Evolutionary conservation across 2,113 vertebrate genomes (phyloP).

Genomic region (Saimiri boliviensis): DNA sequence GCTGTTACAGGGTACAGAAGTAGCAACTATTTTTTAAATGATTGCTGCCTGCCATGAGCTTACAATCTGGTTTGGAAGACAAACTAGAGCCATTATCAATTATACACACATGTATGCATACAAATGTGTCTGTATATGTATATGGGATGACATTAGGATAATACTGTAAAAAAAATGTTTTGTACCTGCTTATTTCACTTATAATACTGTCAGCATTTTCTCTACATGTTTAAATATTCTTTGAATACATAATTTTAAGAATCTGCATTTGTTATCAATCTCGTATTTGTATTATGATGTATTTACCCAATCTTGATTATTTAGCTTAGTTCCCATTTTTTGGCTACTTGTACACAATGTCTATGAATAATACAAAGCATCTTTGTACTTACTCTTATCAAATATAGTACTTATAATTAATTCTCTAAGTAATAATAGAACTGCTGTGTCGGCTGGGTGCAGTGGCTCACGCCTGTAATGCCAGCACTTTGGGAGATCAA

Average conservation of each 20-base stretch:
- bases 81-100: not conserved
- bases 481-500: too few relatives aligned
- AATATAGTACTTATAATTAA: not conserved
- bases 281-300: not conserved
- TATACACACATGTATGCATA: not conserved
- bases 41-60: not conserved
- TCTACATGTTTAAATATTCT: not conserved
- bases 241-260: not conserved
- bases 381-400: not conserved
- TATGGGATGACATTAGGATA: not conserved
- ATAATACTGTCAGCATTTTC: not conserved
- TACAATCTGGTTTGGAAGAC: slow-evolving; percentile 4
- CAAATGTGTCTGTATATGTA: not conserved
- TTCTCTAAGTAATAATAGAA: not conserved
- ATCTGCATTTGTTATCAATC: not conserved
- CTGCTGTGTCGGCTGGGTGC: too few relatives aligned
- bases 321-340: not conserved
- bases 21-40: slow-evolving; percentile 15
- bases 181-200: not conserved
- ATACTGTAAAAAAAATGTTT: not conserved
- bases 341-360: not conserved
- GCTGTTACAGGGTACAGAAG: not conserved
- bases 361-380: not conserved
- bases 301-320: not conserved
- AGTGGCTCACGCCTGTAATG: too few relatives aligned